Conservation (phyloP, 2,888 invertebrate species). For the Lasioglossum figueresi region DNA sequence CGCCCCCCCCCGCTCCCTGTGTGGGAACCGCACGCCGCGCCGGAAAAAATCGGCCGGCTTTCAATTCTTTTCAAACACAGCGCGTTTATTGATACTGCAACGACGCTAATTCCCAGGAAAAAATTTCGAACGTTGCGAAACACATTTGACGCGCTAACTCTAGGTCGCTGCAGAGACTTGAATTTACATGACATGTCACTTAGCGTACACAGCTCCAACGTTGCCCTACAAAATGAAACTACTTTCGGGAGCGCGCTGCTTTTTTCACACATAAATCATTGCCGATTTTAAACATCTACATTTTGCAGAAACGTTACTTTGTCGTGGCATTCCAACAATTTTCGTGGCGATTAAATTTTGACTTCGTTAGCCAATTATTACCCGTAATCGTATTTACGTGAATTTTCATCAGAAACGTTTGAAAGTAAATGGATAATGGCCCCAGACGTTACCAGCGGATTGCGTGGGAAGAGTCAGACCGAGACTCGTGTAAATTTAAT, state of each 20-base stretch:
- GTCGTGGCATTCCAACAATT: not conserved
- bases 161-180: not conserved
- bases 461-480: too few relatives aligned
- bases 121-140: not conserved
- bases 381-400: too few relatives aligned
- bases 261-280: not conserved
- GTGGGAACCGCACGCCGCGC: not conserved
- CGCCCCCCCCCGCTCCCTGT: not conserved
- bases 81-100: not conserved
- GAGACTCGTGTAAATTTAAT: not conserved
- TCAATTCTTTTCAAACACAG: not conserved
- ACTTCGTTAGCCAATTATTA: not conserved
- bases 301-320: not conserved
- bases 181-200: constrained; percentile 3
- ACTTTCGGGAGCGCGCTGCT: not conserved
- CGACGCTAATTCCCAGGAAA: not conserved
- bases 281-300: not conserved
- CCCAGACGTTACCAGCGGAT: too few relatives aligned
- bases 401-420: too few relatives aligned
- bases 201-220: not conserved
- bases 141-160: not conserved
- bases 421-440: too few relatives aligned
- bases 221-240: not conserved
- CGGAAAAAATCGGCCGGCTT: not conserved
- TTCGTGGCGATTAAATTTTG: not conserved